A percentile compares a stretch with the other conserved stretches of the same genome.
Evolutionary conservation across 2,797 vertebrate genomes (phyloP).

Genomic region (Clarias laeviceps): DNA sequence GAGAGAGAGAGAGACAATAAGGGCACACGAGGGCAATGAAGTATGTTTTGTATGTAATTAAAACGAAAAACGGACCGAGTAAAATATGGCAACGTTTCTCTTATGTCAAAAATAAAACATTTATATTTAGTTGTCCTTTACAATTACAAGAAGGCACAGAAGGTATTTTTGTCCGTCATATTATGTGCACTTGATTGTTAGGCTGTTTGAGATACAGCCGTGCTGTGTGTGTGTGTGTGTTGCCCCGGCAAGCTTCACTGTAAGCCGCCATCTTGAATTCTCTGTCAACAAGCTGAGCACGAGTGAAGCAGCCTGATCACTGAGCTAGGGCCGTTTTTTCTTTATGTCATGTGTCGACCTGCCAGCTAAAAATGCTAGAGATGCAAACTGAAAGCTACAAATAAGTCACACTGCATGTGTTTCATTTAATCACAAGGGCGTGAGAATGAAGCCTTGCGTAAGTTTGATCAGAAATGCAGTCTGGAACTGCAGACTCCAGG

Average conservation of each 20-base stretch:
- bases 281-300: slow-evolving; percentile 25
- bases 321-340: neutral
- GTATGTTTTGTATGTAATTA: slow-evolving; percentile 14
- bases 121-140: neutral
- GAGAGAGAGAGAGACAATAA: neutral
- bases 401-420: neutral
- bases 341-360: neutral
- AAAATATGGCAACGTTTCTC: neutral
- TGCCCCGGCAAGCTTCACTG: slow-evolving; percentile 6
- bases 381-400: neutral
- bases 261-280: slow-evolving; percentile 41
- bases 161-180: neutral
- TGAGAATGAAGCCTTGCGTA: slow-evolving; percentile 22
- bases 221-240: neutral
- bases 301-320: neutral
- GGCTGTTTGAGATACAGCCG: slow-evolving; percentile 8
- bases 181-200: slow-evolving; percentile 10
- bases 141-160: neutral
- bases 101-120: neutral
- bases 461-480: slow-evolving; percentile 26
- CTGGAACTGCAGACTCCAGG: slow-evolving; percentile 23
- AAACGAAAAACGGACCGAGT: neutral
- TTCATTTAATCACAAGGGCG: neutral
- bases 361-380: neutral
- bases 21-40: neutral